These are phyloP conservation scores for Asobara japonica DNA, from an alignment of 1,140 invertebrate genomes.

Conservation along the genomic window DNA sequence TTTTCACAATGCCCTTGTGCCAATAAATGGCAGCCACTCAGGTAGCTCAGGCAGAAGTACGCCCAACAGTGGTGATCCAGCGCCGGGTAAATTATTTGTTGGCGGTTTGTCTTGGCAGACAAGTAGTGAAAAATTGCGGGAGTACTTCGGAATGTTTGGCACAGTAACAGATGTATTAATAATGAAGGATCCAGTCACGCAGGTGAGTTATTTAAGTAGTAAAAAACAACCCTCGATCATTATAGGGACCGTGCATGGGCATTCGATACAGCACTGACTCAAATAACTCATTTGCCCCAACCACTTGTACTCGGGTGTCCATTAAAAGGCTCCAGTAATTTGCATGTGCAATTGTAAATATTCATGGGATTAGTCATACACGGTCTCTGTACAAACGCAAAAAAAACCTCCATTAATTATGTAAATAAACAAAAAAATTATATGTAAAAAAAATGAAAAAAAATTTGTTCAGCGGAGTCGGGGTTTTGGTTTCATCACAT, in stretches of 20 bases:
- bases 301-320: not conserved
- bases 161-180: constrained; percentile 92
- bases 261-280: not conserved
- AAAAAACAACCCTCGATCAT: not conserved
- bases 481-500: constrained; percentile 94
- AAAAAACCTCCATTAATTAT: not conserved
- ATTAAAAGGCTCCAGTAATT: not conserved
- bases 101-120: constrained; percentile 93
- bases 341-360: not conserved
- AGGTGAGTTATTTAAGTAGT: constrained; percentile 71
- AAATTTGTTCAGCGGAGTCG: constrained; percentile 82
- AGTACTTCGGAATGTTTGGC: constrained; percentile 92
- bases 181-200: constrained; percentile 93
- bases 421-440: not conserved
- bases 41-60: constrained; percentile 79
- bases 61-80: constrained; percentile 77
- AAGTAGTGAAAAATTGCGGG: constrained; percentile 86
- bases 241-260: not conserved
- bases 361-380: not conserved
- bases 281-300: not conserved
- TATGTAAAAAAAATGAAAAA: constrained; percentile 7
- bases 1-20: constrained; percentile 70
- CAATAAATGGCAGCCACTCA: constrained; percentile 70
- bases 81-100: constrained; percentile 89
- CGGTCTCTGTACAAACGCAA: not conserved